Percentiles rank a stretch among this genome's conserved stretches.
phyloP scores from a whole-genome alignment of 2,888 invertebrate species.

The Phengaris arion region DNA sequence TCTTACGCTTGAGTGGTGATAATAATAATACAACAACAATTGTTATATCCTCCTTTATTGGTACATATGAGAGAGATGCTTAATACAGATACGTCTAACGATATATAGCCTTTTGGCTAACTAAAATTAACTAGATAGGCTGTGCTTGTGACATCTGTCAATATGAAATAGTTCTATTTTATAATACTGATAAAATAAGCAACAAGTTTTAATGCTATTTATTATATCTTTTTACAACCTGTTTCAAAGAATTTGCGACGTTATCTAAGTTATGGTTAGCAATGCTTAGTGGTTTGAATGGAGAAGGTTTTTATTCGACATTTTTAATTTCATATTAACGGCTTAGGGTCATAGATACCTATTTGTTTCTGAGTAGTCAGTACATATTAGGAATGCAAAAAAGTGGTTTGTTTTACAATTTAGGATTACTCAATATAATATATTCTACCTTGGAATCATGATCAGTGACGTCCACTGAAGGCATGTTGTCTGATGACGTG shows the following conservation, averaged over 20 bases:
- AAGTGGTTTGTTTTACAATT: no score
- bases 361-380: background rate
- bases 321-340: background rate
- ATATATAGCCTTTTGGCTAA: no score
- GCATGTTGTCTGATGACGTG: conserved; percentile 56
- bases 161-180: no score
- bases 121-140: no score
- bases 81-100: no score
- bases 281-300: background rate
- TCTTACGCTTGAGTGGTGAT: no score
- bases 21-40: no score
- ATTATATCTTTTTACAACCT: background rate
- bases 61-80: no score
- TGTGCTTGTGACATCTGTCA: no score
- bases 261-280: background rate
- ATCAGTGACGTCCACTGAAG: conserved; percentile 60
- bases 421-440: background rate
- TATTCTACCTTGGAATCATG: conserved; percentile 66
- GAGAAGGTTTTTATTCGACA: background rate
- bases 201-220: background rate
- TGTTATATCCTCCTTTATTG: no score
- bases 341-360: background rate
- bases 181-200: no score
- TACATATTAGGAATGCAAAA: background rate
- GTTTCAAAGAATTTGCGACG: background rate